A percentile compares a stretch with the other conserved stretches of the same genome.
phyloP scores from a whole-genome alignment of 2,888 invertebrate genomes.

The Drosophila nigricruria region DNA sequence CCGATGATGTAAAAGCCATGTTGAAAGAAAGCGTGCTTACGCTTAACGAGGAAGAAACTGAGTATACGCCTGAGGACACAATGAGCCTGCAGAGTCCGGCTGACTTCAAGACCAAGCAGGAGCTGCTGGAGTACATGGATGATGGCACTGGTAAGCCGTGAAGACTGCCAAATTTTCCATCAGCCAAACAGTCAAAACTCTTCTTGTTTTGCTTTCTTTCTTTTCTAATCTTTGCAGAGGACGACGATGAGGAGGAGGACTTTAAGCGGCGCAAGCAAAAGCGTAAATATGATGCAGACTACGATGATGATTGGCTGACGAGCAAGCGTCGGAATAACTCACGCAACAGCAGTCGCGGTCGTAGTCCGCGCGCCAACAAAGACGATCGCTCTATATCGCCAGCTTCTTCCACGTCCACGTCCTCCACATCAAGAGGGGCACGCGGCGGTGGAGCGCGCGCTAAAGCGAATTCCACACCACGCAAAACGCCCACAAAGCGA shows the following conservation, averaged over 20 bases:
- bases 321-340: slow-evolving; percentile 80
- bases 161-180: neutral
- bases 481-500: slow-evolving; percentile 80
- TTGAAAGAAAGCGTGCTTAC: slow-evolving; percentile 84
- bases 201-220: slow-evolving; percentile 11
- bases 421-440: slow-evolving; percentile 76
- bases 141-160: slow-evolving; percentile 83
- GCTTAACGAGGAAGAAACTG: slow-evolving; percentile 74
- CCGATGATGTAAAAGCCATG: slow-evolving; percentile 85
- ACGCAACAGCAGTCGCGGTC: slow-evolving; percentile 81
- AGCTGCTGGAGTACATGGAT: slow-evolving; percentile 84
- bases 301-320: slow-evolving; percentile 85
- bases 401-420: slow-evolving; percentile 82
- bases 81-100: slow-evolving; percentile 78
- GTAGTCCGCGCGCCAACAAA: slow-evolving; percentile 78
- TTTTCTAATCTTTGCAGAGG: slow-evolving; percentile 49
- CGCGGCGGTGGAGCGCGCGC: slow-evolving; percentile 57
- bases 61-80: slow-evolving; percentile 59
- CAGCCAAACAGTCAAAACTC: slow-evolving; percentile 3
- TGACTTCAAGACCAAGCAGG: slow-evolving; percentile 83
- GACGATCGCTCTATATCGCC: slow-evolving; percentile 83
- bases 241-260: slow-evolving; percentile 84
- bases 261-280: slow-evolving; percentile 83
- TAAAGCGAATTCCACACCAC: slow-evolving; percentile 62
- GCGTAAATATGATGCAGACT: slow-evolving; percentile 84